A percentile compares a stretch with the other conserved stretches of the same genome.
Conservation (phyloP, 2,113 vertebrate species). For the Hydrolagus affinis region DNA sequence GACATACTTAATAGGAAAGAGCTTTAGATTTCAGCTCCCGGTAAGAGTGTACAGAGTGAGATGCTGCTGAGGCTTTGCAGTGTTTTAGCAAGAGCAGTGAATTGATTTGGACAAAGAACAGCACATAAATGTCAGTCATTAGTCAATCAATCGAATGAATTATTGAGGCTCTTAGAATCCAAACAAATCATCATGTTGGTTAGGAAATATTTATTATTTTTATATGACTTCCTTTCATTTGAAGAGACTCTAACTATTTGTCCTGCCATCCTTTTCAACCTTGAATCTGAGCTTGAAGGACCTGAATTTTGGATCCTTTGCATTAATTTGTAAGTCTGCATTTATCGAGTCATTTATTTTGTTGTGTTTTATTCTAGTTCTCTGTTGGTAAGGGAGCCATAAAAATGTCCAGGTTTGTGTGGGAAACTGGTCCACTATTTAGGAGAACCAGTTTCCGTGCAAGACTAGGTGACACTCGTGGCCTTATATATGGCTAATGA, state of each 20-base stretch:
- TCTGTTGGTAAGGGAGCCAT: not conserved
- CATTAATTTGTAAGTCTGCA: not conserved
- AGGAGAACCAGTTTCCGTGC: too few relatives aligned
- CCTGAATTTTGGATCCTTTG: not conserved
- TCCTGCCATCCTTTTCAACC: not conserved
- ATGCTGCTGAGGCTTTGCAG: not conserved
- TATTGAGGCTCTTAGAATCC: not conserved
- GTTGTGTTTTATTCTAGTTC: not conserved
- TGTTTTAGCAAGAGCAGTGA: not conserved
- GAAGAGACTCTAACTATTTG: not conserved
- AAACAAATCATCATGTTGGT: not conserved
- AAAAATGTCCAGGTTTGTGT: not conserved
- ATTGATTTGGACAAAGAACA: not conserved
- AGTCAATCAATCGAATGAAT: not conserved
- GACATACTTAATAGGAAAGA: not conserved
- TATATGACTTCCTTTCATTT: not conserved
- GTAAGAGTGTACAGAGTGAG: not conserved
- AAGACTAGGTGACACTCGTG: too few relatives aligned
- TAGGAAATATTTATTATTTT: not conserved
- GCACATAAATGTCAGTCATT: not conserved
- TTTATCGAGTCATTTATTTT: not conserved
- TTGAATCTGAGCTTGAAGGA: not conserved
- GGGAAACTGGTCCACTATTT: too few relatives aligned
- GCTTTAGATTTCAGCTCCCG: not conserved
- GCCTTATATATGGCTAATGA: too few relatives aligned